Evolutionary conservation across 2,113 vertebrate genomes (phyloP).

Genomic region (Rhipidura dahli): DNA sequence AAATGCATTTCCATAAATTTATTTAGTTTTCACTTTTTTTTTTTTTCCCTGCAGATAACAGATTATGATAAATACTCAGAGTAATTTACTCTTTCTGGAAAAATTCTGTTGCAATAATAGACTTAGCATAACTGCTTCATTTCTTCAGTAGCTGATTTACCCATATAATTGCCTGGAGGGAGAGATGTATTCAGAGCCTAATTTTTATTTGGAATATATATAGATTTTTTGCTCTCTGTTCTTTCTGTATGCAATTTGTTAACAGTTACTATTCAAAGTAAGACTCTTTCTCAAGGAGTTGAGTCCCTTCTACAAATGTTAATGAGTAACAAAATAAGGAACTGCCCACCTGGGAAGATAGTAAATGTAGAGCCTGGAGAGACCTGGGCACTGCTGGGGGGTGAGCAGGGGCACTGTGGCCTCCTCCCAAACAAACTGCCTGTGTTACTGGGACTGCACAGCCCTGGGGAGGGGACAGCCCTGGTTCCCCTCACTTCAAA

Average conservation of each 20-base stretch:
- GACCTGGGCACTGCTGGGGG: neutral
- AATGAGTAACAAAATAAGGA: neutral
- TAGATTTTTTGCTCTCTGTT: neutral
- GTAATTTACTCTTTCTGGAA: conserved; percentile 46
- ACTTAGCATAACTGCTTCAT: conserved; percentile 1
- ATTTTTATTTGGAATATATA: conserved; percentile 33
- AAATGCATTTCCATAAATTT: conserved; percentile 44
- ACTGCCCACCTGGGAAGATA: rapidly evolving
- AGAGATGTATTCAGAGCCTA: neutral
- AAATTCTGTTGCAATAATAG: conserved; percentile 12
- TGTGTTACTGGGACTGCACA: neutral
- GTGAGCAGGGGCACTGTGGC: neutral
- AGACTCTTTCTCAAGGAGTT: neutral
- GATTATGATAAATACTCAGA: conserved; percentile 42
- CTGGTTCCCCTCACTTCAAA: too few relatives aligned
- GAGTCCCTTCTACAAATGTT: neutral
- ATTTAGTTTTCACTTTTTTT: conserved; percentile 39
- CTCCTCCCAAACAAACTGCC: neutral
- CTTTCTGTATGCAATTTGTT: neutral
- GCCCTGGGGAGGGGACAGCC: neutral
- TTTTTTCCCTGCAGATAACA: neutral
- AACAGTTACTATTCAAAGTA: conserved; percentile 7
- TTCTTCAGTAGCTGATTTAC: conserved; percentile 56
- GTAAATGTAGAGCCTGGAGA: neutral
- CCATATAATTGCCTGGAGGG: conserved; percentile 42